A percentile compares a stretch with the other conserved stretches of the same genome.
These are phyloP conservation scores for Trilocha varians DNA, from an alignment of 2,888 invertebrate genomes.

Conservation along the genomic window DNA sequence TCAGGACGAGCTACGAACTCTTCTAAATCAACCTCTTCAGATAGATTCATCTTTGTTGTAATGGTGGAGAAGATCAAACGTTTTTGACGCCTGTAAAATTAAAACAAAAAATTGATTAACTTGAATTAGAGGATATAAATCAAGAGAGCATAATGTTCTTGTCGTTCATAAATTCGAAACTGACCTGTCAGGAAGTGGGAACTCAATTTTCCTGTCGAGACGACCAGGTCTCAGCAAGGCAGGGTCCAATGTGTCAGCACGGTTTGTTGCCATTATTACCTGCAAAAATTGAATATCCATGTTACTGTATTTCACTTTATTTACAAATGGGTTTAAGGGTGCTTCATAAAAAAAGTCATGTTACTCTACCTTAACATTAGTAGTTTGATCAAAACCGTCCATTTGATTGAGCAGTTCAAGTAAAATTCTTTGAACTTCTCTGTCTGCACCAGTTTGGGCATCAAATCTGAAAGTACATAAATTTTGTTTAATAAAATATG, in stretches of 20 bases:
- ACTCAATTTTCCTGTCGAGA: constrained; percentile 98
- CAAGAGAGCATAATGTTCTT: no score
- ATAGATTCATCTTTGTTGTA: constrained; percentile 96
- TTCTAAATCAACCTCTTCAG: constrained; percentile 98
- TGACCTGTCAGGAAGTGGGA: constrained; percentile 93
- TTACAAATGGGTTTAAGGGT: no score
- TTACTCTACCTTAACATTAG: constrained; percentile 93
- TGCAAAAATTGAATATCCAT: constrained; percentile 18
- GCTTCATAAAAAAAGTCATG: no score
- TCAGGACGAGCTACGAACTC: constrained; percentile 99
- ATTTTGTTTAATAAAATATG: constrained; percentile 1
- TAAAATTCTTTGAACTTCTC: constrained; percentile 98
- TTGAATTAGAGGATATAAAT: no score
- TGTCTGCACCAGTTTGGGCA: constrained; percentile 98
- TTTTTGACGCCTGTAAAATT: constrained; percentile 83
- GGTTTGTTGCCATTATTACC: constrained; percentile 95
- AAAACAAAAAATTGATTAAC: no score
- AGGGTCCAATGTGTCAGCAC: constrained; percentile 99
- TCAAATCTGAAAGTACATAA: constrained; percentile 78
- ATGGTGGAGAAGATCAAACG: constrained; percentile 98
- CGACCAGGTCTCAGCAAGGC: constrained; percentile 95
- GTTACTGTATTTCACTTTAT: no score
- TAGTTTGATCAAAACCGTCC: constrained; percentile 99
- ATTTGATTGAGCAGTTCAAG: constrained; percentile 98
- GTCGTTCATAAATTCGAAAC: no score